A percentile compares a stretch with the other conserved stretches of the same genome.
Evolutionary conservation across 1,140 invertebrate genomes (phyloP).

Genomic region (Panulirus ornatus): DNA sequence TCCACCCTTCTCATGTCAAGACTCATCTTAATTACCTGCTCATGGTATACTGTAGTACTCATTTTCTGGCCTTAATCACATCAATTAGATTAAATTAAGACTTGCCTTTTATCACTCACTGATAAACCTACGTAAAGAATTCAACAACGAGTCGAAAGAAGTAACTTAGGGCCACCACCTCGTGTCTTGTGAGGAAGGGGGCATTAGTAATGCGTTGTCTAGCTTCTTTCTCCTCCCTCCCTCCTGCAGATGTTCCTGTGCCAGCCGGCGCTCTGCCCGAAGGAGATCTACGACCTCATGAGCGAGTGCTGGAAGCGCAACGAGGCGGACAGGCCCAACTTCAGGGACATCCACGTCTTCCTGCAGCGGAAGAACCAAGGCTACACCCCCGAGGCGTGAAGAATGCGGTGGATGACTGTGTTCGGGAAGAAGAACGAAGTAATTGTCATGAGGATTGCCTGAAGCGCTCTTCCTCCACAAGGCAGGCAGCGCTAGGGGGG

Average conservation of each 20-base stretch:
- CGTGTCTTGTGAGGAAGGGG: no score
- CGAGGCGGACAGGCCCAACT: conserved; percentile 90
- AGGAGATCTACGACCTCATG: conserved; percentile 96
- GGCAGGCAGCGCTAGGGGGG: background rate
- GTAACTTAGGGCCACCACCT: no score
- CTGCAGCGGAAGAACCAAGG: conserved; percentile 93
- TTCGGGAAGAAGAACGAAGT: conserved; percentile 35
- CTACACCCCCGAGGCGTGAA: conserved; percentile 68
- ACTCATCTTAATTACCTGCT: background rate
- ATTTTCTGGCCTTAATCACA: no score
- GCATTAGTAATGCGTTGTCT: no score
- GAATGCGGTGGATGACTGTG: conserved; percentile 64
- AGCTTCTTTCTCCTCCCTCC: conserved; percentile 72
- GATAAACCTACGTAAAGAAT: no score
- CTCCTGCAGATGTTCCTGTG: conserved; percentile 83
- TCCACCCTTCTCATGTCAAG: background rate
- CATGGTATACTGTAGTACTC: no score
- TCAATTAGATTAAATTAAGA: no score
- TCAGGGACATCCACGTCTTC: conserved; percentile 94
- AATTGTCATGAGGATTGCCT: conserved; percentile 26
- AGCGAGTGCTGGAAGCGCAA: conserved; percentile 95
- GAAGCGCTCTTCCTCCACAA: background rate
- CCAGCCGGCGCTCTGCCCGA: conserved; percentile 89
- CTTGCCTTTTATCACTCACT: no score
- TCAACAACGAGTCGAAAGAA: no score